Base-by-base conservation (phyloP, 2,797 vertebrate genomes). In the Ctenosaura bakeri region DNA sequence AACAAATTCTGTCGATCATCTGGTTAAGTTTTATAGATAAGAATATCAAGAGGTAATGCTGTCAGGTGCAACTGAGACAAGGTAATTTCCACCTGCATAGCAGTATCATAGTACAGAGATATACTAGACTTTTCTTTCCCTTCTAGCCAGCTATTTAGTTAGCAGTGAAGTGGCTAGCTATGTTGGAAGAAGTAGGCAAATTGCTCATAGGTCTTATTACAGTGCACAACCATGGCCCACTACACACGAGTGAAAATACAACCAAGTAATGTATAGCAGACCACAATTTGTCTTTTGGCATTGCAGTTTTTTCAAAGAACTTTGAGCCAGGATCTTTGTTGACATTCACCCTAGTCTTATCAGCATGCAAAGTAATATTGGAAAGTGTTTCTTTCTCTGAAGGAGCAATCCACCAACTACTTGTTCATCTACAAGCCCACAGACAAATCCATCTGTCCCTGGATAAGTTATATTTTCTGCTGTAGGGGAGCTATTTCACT, bases 1-100 rank as follows among this genome's bases (percentile, higher is more conserved):
- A 69, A 20, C 10, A 79, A 88, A 38, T 88, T 81, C 29, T 81
- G 64, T 54, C 66, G 59, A 79, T 87, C 66, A 71, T 80, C 20
- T 81, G n/a, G 24, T 16, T 80, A 71, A 80, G 71, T 69, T 10
- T 79, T 79, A 52, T 52, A 50, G 9, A 79, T 9, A 24, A 42
- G 29, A 66, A n/a, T 87, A 87, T 50, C 29, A 87, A 64, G 76
- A 50, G 46, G 71, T 71, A 10, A 20, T 50, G 26, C 13, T 35
- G 1, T 35, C 24, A 32, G 42, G 78, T 52, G 26, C 46, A 46
- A 22, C 6, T 24, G 22, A 64, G 62, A 62, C 59, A 64, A 20
- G 22, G 62, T 6, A 64, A 29, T 38, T 54, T 46, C 52, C 13
- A 62, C 7, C 13, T 66, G 32, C 59, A 66, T 9, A 79, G 32